Conservation (phyloP, 1,140 invertebrate species). For the Stratiolaelaps scimitus region DNA sequence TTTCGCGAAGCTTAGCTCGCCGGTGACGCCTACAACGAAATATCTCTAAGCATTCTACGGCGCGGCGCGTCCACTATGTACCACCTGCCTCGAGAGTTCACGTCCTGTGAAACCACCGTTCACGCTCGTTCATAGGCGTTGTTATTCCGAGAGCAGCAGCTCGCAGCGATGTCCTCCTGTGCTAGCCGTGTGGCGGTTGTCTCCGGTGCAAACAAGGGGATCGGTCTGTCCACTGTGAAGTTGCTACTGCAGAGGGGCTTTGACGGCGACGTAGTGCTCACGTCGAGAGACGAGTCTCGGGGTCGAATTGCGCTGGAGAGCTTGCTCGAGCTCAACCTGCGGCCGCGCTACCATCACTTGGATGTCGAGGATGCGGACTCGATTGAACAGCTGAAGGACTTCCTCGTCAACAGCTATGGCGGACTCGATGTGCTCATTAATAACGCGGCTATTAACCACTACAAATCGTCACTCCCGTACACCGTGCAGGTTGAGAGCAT, state of each 20-base stretch:
- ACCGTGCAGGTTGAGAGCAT: conserved; percentile 56
- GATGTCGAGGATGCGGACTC: conserved; percentile 52
- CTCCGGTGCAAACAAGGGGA: conserved; percentile 55
- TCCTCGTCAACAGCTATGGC: conserved; percentile 52
- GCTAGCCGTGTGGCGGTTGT: conserved; percentile 39
- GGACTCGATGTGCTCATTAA: conserved; percentile 67
- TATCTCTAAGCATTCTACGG: too few species aligned
- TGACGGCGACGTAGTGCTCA: conserved; percentile 38
- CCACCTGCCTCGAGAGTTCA: too few species aligned
- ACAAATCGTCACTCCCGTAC: conserved; percentile 49
- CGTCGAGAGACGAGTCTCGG: conserved; percentile 46
- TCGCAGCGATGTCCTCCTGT: too few species aligned
- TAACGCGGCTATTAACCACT: conserved; percentile 64
- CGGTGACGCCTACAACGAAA: too few species aligned
- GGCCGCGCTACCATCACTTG: conserved; percentile 54
- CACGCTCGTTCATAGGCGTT: too few species aligned
- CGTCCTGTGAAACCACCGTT: too few species aligned
- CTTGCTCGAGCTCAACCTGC: conserved; percentile 44
- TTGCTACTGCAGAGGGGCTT: conserved; percentile 47
- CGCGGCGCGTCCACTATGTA: too few species aligned
- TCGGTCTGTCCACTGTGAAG: conserved; percentile 56
- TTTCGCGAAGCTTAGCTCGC: too few species aligned
- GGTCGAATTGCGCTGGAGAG: conserved; percentile 48
- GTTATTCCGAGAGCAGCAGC: too few species aligned
- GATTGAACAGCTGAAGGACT: conserved; percentile 48